Percentiles rank a stretch among this genome's conserved stretches.
These are phyloP conservation scores for Herpailurus yagouaroundi DNA, from an alignment of 2,113 vertebrate genomes.

Conservation along the genomic window DNA sequence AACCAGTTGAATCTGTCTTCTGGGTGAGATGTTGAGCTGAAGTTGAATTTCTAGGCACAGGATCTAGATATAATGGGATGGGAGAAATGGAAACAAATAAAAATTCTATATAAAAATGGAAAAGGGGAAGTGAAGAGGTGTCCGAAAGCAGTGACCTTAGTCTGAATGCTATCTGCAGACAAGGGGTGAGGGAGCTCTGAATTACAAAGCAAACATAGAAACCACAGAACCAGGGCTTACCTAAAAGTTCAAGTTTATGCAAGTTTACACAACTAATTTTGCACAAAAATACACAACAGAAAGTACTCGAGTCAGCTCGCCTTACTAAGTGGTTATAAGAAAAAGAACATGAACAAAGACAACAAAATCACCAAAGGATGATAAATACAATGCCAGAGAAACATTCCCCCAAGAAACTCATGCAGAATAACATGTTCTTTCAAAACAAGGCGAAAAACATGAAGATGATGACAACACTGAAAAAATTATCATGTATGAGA, in stretches of 20 bases:
- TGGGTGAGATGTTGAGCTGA: background rate
- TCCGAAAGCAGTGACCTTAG: fast-evolving
- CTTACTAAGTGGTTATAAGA: background rate
- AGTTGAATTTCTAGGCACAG: background rate
- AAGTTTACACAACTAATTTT: too few relatives aligned
- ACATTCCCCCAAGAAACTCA: too few relatives aligned
- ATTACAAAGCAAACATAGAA: fast-evolving
- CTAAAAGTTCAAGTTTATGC: background rate
- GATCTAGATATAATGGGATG: background rate
- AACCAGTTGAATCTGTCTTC: too few relatives aligned
- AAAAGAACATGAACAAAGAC: background rate
- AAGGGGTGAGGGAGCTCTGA: fast-evolving
- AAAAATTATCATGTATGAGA: background rate
- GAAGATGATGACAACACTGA: background rate
- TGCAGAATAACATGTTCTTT: background rate
- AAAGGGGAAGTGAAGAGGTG: too few relatives aligned
- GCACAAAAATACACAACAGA: background rate
- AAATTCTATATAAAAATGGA: background rate
- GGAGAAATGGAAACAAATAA: background rate
- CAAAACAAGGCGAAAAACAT: background rate
- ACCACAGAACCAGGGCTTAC: background rate
- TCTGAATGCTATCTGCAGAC: fast-evolving
- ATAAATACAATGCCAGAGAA: background rate
- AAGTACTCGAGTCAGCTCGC: background rate
- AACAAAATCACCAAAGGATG: background rate